These are phyloP conservation scores for Buphagus erythrorhynchus DNA, from an alignment of 2,797 vertebrate species.

Conservation along the genomic window DNA sequence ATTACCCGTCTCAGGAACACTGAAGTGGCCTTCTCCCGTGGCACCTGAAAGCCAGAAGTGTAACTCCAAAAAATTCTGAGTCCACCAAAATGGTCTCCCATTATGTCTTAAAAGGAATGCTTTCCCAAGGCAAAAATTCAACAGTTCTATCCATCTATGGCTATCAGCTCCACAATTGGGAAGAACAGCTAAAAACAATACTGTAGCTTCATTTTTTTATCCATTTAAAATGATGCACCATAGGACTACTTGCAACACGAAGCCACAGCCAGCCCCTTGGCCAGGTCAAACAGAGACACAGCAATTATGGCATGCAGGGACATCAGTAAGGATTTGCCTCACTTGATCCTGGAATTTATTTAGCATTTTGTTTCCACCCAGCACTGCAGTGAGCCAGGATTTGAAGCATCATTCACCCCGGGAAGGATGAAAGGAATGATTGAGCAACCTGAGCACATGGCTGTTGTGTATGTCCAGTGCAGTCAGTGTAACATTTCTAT, in stretches of 20 bases:
- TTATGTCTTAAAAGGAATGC: background rate
- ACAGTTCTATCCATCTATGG: background rate
- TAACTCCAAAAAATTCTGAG: background rate
- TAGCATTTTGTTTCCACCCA: background rate
- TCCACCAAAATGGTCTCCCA: background rate
- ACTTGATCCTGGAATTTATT: constrained; percentile 20
- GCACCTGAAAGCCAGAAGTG: background rate
- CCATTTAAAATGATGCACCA: background rate
- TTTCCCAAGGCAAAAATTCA: background rate
- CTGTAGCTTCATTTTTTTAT: background rate
- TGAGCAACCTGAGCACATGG: background rate
- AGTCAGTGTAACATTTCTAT: background rate
- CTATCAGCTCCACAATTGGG: background rate
- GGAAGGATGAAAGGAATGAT: background rate
- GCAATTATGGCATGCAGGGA: background rate
- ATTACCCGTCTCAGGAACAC: background rate
- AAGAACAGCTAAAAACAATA: background rate
- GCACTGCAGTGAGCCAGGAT: background rate
- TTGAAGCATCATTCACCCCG: background rate
- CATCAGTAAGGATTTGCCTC: background rate
- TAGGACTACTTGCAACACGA: fast-evolving
- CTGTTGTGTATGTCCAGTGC: background rate
- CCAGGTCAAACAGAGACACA: background rate
- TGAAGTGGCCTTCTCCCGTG: fast-evolving
- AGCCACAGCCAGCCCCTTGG: background rate